Conservation (phyloP, 1,140 invertebrate genomes). For the Leptopilina clavipes region DNA sequence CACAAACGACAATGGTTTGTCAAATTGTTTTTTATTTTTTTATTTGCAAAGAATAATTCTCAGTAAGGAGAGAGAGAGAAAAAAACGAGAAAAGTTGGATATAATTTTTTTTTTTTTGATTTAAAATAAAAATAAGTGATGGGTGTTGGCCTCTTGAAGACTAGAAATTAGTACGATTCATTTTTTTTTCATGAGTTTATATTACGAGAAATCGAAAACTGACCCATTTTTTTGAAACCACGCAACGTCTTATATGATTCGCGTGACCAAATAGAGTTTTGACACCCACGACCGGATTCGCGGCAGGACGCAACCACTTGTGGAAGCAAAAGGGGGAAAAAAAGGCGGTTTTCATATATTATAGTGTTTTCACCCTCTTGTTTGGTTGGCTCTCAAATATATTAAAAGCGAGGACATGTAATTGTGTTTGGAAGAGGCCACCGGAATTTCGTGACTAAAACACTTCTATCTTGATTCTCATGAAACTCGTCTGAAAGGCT, state of each 20-base stretch:
- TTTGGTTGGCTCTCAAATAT: background rate
- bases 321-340: constrained; percentile 55
- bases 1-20: background rate
- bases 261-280: constrained; percentile 40
- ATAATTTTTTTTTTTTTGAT: background rate
- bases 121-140: background rate
- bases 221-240: background rate
- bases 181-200: background rate
- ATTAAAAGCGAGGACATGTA: constrained; percentile 16
- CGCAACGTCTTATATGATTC: constrained; percentile 7
- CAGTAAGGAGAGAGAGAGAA: too few relatives aligned
- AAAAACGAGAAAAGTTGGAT: too few relatives aligned
- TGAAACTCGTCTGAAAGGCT: constrained; percentile 1
- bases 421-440: constrained; percentile 22
- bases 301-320: constrained; percentile 69
- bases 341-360: background rate
- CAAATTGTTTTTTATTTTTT: background rate
- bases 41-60: background rate
- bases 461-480: constrained; percentile 16
- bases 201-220: constrained; percentile 7
- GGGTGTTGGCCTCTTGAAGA: constrained; percentile 21
- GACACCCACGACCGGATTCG: background rate
- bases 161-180: background rate
- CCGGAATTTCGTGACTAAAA: constrained; percentile 19
- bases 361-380: background rate